Base-by-base conservation (phyloP, 1,140 invertebrate species). In the Cryptotermes secundus region DNA sequence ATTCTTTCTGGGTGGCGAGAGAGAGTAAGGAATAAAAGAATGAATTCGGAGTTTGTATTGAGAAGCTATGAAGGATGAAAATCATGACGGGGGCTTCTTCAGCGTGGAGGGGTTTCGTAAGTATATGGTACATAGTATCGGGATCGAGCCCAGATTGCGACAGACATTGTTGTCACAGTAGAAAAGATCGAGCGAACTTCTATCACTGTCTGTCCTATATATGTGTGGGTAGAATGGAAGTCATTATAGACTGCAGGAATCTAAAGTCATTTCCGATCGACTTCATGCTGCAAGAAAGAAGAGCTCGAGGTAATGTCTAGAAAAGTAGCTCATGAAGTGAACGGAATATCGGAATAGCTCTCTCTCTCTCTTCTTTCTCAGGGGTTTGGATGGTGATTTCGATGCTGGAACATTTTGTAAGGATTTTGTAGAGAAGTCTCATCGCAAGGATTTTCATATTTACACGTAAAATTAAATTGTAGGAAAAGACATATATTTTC, bases 61-160 rank as follows among this genome's bases (percentile, higher is more conserved):
- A 85, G 86, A 86, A 80, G 86, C 84, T 83, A 81, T 86, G 86
- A 86, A 86, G 86, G 86, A 83, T 85, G 86, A 85, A 86, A 86
- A 84, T 84, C 84, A 84, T 82, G 72, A 82, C 81, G 81, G 81
- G 19, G n/a, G 59, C 59, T 72, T 31, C 59, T 72, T 72, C 59
- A 72, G 31, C 59, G 59, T 72, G 59, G 59, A 72, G 80, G 80
- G 36, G 36, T 80, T 80, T 80, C 80, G 26, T 72, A 72, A 72
- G 59, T 72, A 31, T 72, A 31, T 31, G 26, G 26, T 72, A 26
- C 59, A 72, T 72, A 72, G 59, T 72, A 72, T 72, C n/a, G 59
- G 59, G 59, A 72, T 72, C 59, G 59, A 72, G 26, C 59, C 59
- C 59, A 31, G 59, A 4, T 72, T 72, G 59, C 31, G 31, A 72